These are phyloP conservation scores for Astreopora myriophthalma DNA, from an alignment of 64 coral and sea anemone genomes.

Conservation along the genomic window DNA sequence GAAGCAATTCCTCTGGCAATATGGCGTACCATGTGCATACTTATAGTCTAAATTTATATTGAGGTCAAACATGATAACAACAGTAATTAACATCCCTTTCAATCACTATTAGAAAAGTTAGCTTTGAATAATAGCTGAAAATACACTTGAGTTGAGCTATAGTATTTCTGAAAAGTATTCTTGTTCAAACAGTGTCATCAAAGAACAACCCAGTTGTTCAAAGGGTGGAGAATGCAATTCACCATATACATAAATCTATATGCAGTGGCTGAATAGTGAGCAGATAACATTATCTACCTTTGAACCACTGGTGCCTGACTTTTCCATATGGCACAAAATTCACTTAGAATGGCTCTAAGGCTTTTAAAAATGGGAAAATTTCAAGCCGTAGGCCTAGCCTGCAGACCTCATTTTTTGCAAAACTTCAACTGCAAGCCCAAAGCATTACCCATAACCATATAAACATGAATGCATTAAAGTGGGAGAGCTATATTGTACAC, in stretches of 20 bases:
- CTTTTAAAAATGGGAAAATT: background rate
- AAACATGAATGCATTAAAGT: background rate
- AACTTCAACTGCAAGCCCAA: background rate
- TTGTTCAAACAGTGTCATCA: too few relatives aligned
- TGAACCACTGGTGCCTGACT: too few relatives aligned
- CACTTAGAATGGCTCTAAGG: background rate
- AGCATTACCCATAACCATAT: background rate
- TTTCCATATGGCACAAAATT: background rate
- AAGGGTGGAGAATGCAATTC: too few relatives aligned
- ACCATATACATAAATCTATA: too few relatives aligned
- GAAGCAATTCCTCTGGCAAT: background rate
- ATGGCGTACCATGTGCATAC: constrained; percentile 48
- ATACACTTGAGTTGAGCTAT: too few relatives aligned
- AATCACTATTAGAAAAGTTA: too few relatives aligned
- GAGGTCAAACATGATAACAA: background rate
- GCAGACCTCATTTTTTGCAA: background rate
- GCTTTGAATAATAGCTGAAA: too few relatives aligned
- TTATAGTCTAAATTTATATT: constrained; percentile 62
- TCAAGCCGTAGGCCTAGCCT: background rate
- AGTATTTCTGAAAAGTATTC: too few relatives aligned
- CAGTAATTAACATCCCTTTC: too few relatives aligned
- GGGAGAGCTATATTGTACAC: background rate
- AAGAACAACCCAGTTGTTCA: too few relatives aligned
- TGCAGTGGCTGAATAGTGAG: too few relatives aligned
- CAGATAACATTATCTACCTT: too few relatives aligned